phyloP scores from a whole-genome alignment of 2,888 invertebrate genomes.

The Torymus texanus region DNA sequence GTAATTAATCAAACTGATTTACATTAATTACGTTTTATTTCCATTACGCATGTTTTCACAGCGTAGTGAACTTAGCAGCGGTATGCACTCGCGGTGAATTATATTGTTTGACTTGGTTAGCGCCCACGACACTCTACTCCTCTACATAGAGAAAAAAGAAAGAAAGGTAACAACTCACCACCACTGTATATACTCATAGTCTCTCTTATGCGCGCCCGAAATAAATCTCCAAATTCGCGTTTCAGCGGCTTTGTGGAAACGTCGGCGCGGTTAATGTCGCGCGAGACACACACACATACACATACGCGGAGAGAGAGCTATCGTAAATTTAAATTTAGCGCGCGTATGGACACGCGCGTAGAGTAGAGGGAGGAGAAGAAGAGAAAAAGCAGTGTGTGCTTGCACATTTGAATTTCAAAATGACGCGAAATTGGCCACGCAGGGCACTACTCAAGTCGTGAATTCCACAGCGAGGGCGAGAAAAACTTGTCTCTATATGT shows the following conservation, averaged over 20 bases:
- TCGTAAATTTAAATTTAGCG: conserved; percentile 68
- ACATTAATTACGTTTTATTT: conserved; percentile 52
- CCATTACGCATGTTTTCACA: conserved; percentile 21
- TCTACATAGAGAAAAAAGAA: neutral
- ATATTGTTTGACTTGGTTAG: conserved; percentile 51
- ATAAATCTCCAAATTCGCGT: conserved; percentile 55
- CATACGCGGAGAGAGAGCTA: conserved; percentile 53
- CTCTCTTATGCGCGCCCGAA: conserved; percentile 43
- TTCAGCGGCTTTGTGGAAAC: conserved; percentile 62
- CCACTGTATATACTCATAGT: no score
- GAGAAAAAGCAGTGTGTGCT: conserved; percentile 22
- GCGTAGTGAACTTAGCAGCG: neutral
- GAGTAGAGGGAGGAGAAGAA: no score
- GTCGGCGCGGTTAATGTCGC: conserved; percentile 57
- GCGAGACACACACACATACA: conserved; percentile 54
- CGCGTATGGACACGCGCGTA: neutral
- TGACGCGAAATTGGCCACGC: conserved; percentile 54
- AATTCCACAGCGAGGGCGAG: conserved; percentile 38
- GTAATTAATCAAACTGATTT: conserved; percentile 48
- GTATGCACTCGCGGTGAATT: conserved; percentile 40
- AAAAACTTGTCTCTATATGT: neutral
- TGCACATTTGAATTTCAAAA: conserved; percentile 51
- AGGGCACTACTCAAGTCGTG: conserved; percentile 44
- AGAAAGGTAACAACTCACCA: conserved; percentile 7
- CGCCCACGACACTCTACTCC: conserved; percentile 21